These are phyloP conservation scores for Drosophila picticornis DNA, from an alignment of 2,888 invertebrate genomes.

Conservation along the genomic window DNA sequence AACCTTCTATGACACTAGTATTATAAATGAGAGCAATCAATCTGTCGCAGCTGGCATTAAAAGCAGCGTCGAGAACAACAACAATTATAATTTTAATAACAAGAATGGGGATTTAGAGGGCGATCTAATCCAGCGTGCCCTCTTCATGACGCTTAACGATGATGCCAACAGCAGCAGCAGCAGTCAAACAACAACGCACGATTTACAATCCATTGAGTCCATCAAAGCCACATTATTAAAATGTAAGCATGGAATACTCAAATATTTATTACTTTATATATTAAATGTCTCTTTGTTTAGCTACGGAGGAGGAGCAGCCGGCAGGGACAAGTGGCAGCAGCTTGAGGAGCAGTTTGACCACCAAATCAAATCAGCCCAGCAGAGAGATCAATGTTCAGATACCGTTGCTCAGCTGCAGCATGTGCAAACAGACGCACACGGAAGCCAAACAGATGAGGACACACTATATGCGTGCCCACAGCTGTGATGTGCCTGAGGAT, in stretches of 20 bases:
- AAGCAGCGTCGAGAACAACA: constrained; percentile 67
- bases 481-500: constrained; percentile 64
- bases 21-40: constrained; percentile 45
- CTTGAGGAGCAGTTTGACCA: constrained; percentile 10
- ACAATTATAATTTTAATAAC: constrained; percentile 68
- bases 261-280: background rate
- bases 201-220: constrained; percentile 47
- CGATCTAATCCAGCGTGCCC: constrained; percentile 72
- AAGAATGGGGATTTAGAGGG: constrained; percentile 64
- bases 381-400: constrained; percentile 43
- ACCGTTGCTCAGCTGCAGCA: constrained; percentile 62
- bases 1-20: constrained; percentile 74
- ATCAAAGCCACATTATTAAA: constrained; percentile 44
- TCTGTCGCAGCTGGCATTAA: constrained; percentile 9
- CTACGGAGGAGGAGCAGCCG: constrained; percentile 41
- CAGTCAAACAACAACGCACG: constrained; percentile 24
- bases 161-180: constrained; percentile 30
- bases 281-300: constrained; percentile 13
- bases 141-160: constrained; percentile 70
- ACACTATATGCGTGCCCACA: constrained; percentile 62
- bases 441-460: constrained; percentile 66
- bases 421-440: constrained; percentile 56
- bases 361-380: constrained; percentile 22
- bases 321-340: background rate
- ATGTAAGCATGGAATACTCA: constrained; percentile 31